Evolutionary conservation across 2,888 invertebrate species (phyloP), one percentile per base, ranked within the genome.

Genomic region (Luffia ferchaultella): DNA sequence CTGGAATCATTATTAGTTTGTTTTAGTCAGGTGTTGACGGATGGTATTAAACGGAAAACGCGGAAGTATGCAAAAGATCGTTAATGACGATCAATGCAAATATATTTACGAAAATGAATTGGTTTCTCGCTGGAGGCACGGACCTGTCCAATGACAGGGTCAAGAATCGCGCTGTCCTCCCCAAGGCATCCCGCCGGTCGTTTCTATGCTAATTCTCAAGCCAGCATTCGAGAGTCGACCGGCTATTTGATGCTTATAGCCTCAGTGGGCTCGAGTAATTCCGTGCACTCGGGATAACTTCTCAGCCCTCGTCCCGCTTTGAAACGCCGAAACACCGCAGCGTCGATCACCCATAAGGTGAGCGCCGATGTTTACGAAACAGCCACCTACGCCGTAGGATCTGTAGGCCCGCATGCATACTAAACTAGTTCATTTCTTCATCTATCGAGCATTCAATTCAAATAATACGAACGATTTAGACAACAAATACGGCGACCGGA

Each of bases 381-480:
- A 61, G 59, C 71, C 80, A 72, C 82, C 79, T 69, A 80, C 82
- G 70, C 15, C 44, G 16, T 63, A 60, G 54, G 58, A 64, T 67
- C 67, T 16, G 49, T 19, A 20, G 46, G 18, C 15, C 18, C 41
- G 18, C 15, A 30, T 18, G 71, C 64, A 69, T 65, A 68, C 64
- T 65, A 65, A 76, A 77, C 79, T 80, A 77, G 79, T 78, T 73
- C 73, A 74, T 71, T 78, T 73, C 76, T 46, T 46, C 50, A 46
- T 76, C 74, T 76, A 79, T 76, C 70, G 71, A 64, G 79, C 77
- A 83, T 83, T 82, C 78, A 78, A 83, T 83, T 83, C 80, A 80
- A 82, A 83, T 83, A 80, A 72, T 73, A 75, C 68, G 70, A 77
- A 70, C 71, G 70, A 80, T 83, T 79, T 79, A 76, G 74, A 76